A percentile compares a stretch with the other conserved stretches of the same genome.
Evolutionary conservation across 2,113 vertebrate species (phyloP).

Genomic region (Menura novaehollandiae): DNA sequence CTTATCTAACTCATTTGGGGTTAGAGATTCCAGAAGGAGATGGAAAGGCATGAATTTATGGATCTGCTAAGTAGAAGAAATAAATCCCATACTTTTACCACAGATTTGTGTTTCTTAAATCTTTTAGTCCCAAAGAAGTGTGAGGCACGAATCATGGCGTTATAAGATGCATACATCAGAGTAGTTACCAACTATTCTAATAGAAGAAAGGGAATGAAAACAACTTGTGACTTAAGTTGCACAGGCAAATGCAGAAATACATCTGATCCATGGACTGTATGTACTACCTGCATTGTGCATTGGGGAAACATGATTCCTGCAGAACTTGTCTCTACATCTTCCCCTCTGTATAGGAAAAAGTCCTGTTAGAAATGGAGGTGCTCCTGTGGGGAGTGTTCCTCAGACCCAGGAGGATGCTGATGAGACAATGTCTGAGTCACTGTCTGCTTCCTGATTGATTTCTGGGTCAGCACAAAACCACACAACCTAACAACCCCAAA

Average conservation of each 20-base stretch:
- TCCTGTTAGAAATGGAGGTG: neutral
- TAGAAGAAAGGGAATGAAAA: neutral
- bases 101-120: neutral
- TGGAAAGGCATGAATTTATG: neutral
- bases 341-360: neutral
- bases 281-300: neutral
- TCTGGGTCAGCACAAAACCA: neutral
- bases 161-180: neutral
- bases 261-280: neutral
- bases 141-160: neutral
- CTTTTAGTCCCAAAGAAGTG: neutral
- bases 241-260: neutral
- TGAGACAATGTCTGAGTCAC: slow-evolving; percentile 17
- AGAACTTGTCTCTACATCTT: neutral
- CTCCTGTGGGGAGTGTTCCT: neutral
- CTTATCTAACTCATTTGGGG: neutral
- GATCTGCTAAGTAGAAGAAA: neutral
- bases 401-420: neutral
- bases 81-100: neutral
- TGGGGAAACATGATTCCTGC: neutral
- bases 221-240: neutral
- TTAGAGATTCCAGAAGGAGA: neutral
- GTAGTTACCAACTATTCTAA: neutral
- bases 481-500: neutral
- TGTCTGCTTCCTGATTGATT: neutral